Evolutionary conservation across 2,797 vertebrate species (phyloP).

Genomic region (Gallinago stenura): DNA sequence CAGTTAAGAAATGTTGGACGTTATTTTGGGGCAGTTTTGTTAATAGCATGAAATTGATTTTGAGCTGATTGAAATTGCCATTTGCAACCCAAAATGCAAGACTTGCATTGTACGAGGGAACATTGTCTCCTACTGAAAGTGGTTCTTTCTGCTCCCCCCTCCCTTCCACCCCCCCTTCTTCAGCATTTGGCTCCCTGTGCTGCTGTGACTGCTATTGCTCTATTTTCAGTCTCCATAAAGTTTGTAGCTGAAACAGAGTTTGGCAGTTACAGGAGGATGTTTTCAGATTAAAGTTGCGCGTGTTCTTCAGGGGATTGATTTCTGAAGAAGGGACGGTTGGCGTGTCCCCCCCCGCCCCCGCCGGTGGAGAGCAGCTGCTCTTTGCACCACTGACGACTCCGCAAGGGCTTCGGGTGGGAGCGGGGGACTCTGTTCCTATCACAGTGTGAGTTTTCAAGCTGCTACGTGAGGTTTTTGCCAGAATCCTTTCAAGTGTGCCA

Average conservation of each 20-base stretch:
- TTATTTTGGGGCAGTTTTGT: background rate
- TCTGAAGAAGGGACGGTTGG: background rate
- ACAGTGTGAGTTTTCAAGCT: constrained; percentile 68
- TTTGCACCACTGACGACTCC: background rate
- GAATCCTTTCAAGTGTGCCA: constrained; percentile 36
- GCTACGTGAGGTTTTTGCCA: constrained; percentile 71
- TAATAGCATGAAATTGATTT: background rate
- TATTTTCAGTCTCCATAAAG: background rate
- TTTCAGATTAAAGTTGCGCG: background rate
- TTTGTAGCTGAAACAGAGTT: background rate
- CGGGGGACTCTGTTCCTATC: constrained; percentile 47
- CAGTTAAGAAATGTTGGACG: background rate
- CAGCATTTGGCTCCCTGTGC: background rate
- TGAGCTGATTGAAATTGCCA: background rate
- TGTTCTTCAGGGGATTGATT: background rate
- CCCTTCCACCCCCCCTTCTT: too few relatives aligned
- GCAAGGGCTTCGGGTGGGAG: constrained; percentile 19
- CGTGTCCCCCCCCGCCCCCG: background rate
- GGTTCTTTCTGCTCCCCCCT: background rate
- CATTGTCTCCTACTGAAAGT: background rate
- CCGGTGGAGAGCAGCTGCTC: constrained; percentile 57
- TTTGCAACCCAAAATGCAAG: background rate
- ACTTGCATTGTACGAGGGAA: background rate
- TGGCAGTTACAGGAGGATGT: background rate
- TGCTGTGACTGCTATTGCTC: background rate